Percentiles rank a stretch among this genome's conserved stretches.
Conservation (phyloP, 1,140 invertebrate genomes). For the Parapsyche elsis region DNA sequence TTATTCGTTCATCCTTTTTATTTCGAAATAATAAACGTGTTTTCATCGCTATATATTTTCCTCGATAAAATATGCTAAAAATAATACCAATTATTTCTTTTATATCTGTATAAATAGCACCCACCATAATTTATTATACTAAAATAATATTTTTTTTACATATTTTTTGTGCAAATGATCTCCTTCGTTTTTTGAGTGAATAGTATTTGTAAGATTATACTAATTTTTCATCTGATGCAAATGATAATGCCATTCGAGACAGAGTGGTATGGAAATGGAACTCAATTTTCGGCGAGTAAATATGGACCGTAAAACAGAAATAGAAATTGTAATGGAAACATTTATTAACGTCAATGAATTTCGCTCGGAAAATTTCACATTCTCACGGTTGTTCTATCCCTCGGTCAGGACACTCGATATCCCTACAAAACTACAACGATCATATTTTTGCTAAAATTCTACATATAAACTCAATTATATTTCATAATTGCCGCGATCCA, state of each 20-base stretch:
- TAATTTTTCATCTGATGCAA: conserved; percentile 16
- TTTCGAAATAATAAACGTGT: neutral
- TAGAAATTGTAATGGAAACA: conserved; percentile 11
- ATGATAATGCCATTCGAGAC: neutral
- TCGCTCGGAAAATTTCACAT: conserved; percentile 17
- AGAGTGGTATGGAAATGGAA: neutral
- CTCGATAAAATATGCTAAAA: neutral
- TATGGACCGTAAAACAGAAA: conserved; percentile 3
- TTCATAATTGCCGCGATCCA: too few species aligned
- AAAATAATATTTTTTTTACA: too few species aligned
- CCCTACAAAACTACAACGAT: too few species aligned
- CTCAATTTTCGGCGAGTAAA: neutral
- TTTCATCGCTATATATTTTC: neutral
- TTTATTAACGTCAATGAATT: conserved; percentile 27
- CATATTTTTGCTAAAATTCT: too few species aligned
- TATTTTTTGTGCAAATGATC: too few species aligned
- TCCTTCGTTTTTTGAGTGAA: too few species aligned
- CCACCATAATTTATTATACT: too few species aligned
- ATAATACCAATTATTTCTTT: neutral
- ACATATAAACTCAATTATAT: too few species aligned
- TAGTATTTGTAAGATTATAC: neutral
- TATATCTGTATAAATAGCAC: too few species aligned
- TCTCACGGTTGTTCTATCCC: neutral
- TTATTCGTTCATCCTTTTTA: neutral
- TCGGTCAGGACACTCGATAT: too few species aligned